Evolutionary conservation across 2,797 vertebrate species (phyloP).

Genomic region (Coilia nasus): DNA sequence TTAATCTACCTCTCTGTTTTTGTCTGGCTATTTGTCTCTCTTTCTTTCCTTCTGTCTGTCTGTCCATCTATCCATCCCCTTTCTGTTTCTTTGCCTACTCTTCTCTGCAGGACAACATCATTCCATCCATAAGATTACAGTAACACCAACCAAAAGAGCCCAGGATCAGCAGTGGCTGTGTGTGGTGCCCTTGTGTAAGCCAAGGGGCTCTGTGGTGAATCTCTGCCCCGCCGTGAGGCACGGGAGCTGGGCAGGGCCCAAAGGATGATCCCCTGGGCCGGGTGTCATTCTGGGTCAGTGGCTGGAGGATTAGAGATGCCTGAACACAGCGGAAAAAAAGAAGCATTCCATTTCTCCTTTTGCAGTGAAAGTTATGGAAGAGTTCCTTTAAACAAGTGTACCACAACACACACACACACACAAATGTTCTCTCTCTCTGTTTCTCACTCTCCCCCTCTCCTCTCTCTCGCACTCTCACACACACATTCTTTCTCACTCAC

Average conservation of each 20-base stretch:
- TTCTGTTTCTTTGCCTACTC: too few relatives aligned
- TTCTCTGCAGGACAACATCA: background rate
- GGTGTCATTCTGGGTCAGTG: background rate
- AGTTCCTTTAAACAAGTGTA: background rate
- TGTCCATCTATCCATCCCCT: background rate
- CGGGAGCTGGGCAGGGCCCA: background rate
- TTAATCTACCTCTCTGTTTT: background rate
- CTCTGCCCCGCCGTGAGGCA: background rate
- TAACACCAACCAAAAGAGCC: background rate
- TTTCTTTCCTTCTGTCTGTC: background rate
- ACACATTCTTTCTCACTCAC: background rate
- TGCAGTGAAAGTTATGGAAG: background rate
- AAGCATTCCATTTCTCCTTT: background rate
- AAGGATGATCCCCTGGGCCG: background rate
- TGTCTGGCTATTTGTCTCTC: background rate
- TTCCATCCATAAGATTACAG: background rate
- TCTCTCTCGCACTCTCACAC: constrained; percentile 33
- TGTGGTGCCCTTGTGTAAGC: background rate
- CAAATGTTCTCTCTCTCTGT: too few relatives aligned
- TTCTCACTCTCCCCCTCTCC: constrained; percentile 24
- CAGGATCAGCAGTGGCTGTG: background rate
- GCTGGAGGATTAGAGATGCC: background rate
- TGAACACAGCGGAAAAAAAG: background rate
- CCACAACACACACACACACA: constrained; percentile 30
- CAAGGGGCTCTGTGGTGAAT: background rate